These are phyloP conservation scores for Gallinago nigripennis DNA, from an alignment of 2,797 vertebrate species.

Conservation along the genomic window DNA sequence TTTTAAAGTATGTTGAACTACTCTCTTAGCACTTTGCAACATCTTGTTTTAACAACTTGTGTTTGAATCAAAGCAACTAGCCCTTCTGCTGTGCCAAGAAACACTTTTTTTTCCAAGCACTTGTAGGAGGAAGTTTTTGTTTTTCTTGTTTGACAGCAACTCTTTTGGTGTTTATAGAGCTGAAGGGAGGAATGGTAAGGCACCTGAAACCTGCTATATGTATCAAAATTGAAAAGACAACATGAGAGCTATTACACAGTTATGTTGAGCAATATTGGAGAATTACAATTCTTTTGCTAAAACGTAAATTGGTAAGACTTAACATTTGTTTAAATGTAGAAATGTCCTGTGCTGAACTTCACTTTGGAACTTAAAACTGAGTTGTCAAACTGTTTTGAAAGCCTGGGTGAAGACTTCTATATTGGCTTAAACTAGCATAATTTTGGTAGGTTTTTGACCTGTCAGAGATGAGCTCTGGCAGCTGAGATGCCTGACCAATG, in stretches of 20 bases:
- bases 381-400: background rate
- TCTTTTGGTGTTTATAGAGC: background rate
- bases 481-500: background rate
- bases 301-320: background rate
- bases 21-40: background rate
- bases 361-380: background rate
- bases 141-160: slow-evolving; percentile 14
- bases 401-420: background rate
- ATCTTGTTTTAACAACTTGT: slow-evolving; percentile 23
- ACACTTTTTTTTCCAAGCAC: background rate
- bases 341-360: background rate
- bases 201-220: background rate
- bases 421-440: background rate
- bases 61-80: slow-evolving; percentile 26
- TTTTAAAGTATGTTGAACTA: background rate
- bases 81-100: slow-evolving; percentile 21
- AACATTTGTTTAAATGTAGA: background rate
- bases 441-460: background rate
- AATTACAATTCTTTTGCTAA: background rate
- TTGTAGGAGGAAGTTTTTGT: background rate
- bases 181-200: background rate
- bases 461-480: background rate
- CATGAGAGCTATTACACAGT: background rate
- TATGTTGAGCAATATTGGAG: background rate
- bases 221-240: background rate